These are phyloP conservation scores for Orbicella faveolata DNA, from an alignment of 64 coral and sea anemone genomes.

Conservation along the genomic window DNA sequence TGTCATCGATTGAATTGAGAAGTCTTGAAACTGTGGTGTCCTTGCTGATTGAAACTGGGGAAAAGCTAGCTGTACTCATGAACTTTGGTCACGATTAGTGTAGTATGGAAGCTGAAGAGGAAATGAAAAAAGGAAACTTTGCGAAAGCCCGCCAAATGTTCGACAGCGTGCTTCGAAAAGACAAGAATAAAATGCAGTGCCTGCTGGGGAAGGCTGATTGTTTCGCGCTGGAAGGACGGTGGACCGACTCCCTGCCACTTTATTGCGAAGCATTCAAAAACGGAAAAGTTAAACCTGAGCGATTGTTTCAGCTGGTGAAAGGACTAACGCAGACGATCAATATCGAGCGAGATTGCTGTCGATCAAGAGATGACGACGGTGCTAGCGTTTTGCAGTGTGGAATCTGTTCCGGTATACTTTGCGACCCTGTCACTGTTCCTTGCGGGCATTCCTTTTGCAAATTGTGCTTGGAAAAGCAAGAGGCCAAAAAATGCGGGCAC, in stretches of 20 bases:
- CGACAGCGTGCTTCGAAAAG: neutral
- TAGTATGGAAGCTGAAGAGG: constrained; percentile 12
- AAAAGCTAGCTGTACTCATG: neutral
- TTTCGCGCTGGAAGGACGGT: constrained; percentile 28
- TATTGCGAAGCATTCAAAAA: constrained; percentile 27
- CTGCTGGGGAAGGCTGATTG: constrained; percentile 30
- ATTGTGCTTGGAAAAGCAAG: constrained; percentile 58
- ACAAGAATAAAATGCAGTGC: neutral
- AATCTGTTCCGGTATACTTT: constrained; percentile 33
- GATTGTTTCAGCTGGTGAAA: neutral
- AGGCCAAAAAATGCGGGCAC: constrained; percentile 36
- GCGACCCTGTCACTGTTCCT: constrained; percentile 35
- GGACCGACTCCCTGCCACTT: constrained; percentile 2
- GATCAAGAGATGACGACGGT: neutral
- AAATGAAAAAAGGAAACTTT: constrained; percentile 39
- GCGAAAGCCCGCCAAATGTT: constrained; percentile 22
- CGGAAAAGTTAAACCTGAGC: constrained; percentile 15
- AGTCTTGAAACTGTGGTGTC: no score
- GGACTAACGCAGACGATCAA: neutral
- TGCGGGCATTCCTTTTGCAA: constrained; percentile 59
- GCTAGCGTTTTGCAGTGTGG: constrained; percentile 24
- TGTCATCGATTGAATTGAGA: neutral
- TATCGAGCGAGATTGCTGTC: neutral
- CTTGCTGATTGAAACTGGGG: no score
- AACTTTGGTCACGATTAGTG: neutral